Percentiles rank a stretch among this genome's conserved stretches.
phyloP scores from a whole-genome alignment of 2,113 vertebrate species.

The Excalfactoria chinensis region DNA sequence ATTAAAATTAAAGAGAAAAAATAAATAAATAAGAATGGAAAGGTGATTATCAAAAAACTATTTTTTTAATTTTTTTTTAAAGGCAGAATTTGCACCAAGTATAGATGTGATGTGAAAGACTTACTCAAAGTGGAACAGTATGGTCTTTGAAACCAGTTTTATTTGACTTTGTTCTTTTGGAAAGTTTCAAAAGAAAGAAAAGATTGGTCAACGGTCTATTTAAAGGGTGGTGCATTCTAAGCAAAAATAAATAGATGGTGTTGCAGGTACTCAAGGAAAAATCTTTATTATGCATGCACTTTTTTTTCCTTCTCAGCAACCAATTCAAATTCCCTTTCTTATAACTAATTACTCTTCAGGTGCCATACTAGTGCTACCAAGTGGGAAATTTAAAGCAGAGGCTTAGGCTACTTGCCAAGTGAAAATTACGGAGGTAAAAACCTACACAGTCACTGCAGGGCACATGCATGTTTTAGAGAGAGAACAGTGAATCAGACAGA shows the following conservation, averaged over 20 bases:
- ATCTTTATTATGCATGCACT: slow-evolving; percentile 53
- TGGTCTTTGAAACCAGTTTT: not conserved
- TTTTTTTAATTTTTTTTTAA: too few species aligned
- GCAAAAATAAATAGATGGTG: slow-evolving; percentile 45
- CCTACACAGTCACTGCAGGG: slow-evolving; percentile 33
- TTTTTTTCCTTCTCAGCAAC: slow-evolving; percentile 65
- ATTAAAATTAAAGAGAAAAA: not conserved
- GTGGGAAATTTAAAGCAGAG: slow-evolving; percentile 65
- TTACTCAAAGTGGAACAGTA: not conserved
- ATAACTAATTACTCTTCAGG: slow-evolving; percentile 62
- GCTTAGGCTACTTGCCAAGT: slow-evolving; percentile 59
- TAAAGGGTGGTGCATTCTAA: slow-evolving; percentile 37
- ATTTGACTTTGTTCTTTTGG: not conserved
- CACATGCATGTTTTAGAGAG: slow-evolving; percentile 33
- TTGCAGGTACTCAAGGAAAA: slow-evolving; percentile 55
- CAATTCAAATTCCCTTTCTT: slow-evolving; percentile 67
- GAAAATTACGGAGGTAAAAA: slow-evolving; percentile 65
- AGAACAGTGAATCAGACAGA: slow-evolving; percentile 16
- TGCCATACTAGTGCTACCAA: slow-evolving; percentile 58
- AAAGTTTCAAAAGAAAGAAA: not conserved
- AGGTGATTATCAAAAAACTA: not conserved
- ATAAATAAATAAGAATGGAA: not conserved
- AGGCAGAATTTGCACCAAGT: not conserved
- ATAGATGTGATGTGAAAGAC: not conserved
- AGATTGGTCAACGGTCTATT: not conserved